Evolutionary conservation across 92 coral and sea anemone genomes (phyloP).

Genomic region (Epizoanthus ramosus): DNA sequence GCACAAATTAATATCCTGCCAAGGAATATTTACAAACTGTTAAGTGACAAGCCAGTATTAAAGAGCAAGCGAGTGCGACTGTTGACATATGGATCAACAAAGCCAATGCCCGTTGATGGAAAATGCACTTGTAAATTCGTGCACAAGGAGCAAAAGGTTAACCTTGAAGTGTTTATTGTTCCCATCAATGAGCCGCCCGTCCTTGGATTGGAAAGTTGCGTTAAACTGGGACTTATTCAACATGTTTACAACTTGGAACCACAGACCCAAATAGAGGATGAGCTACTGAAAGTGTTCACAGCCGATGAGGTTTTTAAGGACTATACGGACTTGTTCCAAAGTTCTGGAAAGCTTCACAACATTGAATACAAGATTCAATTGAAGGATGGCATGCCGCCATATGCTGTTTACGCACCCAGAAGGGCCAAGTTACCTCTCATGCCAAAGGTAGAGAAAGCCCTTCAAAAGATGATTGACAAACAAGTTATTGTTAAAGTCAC

Average conservation of each 20-base stretch:
- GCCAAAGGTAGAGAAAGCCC: conserved; percentile 24
- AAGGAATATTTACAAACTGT: background rate
- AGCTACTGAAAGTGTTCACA: background rate
- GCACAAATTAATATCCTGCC: background rate
- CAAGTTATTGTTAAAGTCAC: conserved; percentile 7
- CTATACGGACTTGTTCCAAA: background rate
- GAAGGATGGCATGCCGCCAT: conserved; percentile 22
- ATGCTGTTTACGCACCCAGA: conserved; percentile 25
- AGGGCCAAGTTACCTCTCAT: conserved; percentile 17
- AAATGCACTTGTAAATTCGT: conserved; percentile 6
- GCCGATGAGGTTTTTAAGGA: conserved; percentile 3
- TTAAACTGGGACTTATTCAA: background rate
- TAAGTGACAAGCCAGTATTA: background rate
- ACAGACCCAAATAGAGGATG: background rate
- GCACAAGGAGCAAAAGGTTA: background rate
- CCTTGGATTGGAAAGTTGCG: background rate
- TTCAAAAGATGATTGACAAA: conserved; percentile 9
- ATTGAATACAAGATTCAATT: conserved; percentile 17
- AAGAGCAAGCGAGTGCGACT: background rate
- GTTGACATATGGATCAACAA: conserved; percentile 13
- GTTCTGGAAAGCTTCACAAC: background rate
- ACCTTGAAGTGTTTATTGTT: conserved; percentile 1
- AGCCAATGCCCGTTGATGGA: background rate
- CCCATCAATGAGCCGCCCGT: conserved; percentile 10
- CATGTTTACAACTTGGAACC: no score